Conservation (phyloP, 1,140 invertebrate genomes). For the Calliphora vicina region DNA sequence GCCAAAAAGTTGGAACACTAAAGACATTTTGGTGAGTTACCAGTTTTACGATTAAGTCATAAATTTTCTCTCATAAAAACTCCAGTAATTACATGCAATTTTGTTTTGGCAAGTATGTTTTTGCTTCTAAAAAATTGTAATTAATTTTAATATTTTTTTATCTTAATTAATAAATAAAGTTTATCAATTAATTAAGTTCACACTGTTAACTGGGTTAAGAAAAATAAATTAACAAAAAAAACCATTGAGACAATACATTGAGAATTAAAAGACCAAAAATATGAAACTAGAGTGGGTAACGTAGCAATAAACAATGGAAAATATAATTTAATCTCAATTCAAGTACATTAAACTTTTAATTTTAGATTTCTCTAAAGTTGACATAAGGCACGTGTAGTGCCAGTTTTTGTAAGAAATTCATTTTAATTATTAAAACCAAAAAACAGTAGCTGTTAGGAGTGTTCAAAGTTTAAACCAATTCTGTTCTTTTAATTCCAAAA, state of each 20-base stretch:
- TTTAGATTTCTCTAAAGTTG: background rate
- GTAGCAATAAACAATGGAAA: background rate
- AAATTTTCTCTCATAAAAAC: background rate
- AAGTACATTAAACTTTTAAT: background rate
- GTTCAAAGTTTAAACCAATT: background rate
- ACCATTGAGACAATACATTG: background rate
- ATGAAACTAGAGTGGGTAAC: too few relatives aligned
- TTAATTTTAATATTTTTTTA: background rate
- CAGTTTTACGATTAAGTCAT: background rate
- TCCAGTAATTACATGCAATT: background rate
- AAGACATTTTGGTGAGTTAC: too few relatives aligned
- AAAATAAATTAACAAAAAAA: background rate
- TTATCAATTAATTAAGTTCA: conserved; percentile 35
- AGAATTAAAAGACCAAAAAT: background rate
- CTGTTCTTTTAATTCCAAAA: background rate
- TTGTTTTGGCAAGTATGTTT: background rate
- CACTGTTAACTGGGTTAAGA: conserved; percentile 1
- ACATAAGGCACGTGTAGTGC: background rate
- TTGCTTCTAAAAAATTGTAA: background rate
- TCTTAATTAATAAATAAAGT: background rate
- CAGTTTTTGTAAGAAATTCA: background rate
- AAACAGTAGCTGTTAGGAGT: background rate
- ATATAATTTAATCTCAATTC: background rate
- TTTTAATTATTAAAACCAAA: background rate
- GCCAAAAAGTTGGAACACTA: too few relatives aligned